Conservation (phyloP, 2,113 vertebrate species). For the Callithrix jacchus region DNA sequence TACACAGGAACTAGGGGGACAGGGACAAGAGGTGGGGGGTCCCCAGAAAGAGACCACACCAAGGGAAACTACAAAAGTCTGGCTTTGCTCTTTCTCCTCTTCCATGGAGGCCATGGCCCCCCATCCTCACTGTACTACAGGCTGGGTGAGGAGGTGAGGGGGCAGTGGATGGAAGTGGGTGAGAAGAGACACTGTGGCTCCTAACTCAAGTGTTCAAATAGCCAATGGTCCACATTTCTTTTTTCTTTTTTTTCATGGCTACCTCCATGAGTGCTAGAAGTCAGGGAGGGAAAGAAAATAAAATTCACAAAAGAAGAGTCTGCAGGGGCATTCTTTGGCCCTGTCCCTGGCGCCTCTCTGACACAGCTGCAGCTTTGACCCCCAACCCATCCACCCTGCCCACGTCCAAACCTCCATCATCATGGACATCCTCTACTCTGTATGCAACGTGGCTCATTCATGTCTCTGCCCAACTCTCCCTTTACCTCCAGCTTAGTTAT, state of each 20-base stretch:
- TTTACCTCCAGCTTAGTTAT: neutral
- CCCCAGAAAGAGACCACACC: neutral
- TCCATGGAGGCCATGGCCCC: no score
- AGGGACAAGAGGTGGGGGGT: neutral
- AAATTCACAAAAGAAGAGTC: neutral
- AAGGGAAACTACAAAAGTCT: neutral
- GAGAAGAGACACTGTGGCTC: neutral
- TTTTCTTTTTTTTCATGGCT: neutral
- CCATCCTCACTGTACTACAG: neutral
- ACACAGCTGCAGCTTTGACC: no score
- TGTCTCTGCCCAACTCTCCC: neutral
- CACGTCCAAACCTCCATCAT: neutral
- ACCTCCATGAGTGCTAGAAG: neutral
- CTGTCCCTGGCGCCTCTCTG: neutral
- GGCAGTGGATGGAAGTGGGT: no score
- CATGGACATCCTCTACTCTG: neutral
- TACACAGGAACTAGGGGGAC: neutral
- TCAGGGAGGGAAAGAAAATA: neutral
- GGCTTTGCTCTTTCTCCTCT: neutral
- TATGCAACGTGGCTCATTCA: fast-evolving
- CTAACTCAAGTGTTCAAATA: neutral
- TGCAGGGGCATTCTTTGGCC: no score
- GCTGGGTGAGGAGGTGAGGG: fast-evolving
- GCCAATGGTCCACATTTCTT: neutral
- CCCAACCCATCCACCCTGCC: neutral